Evolutionary conservation across 1,140 invertebrate species (phyloP).

Genomic region (Sminthurinus signatus): DNA sequence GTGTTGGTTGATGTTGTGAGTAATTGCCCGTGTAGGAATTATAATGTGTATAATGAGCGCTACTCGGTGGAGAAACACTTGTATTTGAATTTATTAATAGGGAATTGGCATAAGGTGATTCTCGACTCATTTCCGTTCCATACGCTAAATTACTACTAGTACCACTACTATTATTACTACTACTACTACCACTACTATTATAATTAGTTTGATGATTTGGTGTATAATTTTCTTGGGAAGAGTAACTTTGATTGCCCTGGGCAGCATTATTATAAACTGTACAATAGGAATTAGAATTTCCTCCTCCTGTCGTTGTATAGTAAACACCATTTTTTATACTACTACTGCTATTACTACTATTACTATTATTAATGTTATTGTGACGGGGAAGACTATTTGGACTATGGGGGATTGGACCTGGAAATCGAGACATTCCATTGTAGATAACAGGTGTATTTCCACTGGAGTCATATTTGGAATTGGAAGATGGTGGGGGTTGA

Average conservation of each 20-base stretch:
- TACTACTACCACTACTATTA: neutral
- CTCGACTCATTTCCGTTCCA: neutral
- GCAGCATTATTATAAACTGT: slow-evolving; percentile 23
- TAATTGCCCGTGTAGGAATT: slow-evolving; percentile 20
- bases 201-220: neutral
- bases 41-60: slow-evolving; percentile 22
- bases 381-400: neutral
- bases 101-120: slow-evolving; percentile 1
- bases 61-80: slow-evolving; percentile 13
- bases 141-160: neutral
- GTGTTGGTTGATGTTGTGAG: neutral
- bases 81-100: neutral
- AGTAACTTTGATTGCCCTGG: neutral
- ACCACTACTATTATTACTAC: neutral
- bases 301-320: slow-evolving; percentile 30
- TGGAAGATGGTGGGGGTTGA: neutral
- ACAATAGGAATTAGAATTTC: slow-evolving; percentile 43
- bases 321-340: slow-evolving; percentile 36
- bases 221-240: slow-evolving; percentile 1
- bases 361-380: slow-evolving; percentile 31
- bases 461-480: slow-evolving; percentile 12
- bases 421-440: slow-evolving; percentile 7
- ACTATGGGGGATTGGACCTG: neutral
- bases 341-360: slow-evolving; percentile 25
- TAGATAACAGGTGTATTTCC: slow-evolving; percentile 3